Evolutionary conservation across 1,140 invertebrate genomes (phyloP), one percentile per base, ranked within the genome.

Genomic region (Eciton burchellii): DNA sequence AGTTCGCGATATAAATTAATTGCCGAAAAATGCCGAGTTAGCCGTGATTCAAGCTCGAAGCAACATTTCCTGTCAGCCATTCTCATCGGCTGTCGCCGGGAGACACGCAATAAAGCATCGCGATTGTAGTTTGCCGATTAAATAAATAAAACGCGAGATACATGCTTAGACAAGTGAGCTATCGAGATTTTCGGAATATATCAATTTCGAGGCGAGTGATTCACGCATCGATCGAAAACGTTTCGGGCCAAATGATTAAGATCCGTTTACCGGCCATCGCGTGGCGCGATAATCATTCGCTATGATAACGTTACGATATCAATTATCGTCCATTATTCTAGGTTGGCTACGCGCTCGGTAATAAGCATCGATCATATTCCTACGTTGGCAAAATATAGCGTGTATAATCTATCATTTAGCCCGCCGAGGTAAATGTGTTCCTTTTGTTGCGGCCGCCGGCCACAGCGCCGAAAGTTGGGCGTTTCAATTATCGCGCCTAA

Each of bases 401-500:
- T 6, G 57, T 62, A 82, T 59, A 63, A 71, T 72, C 77, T 81
- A 72, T 81, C 77, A 71, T 81, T 81, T 81, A 71, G 77, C 21
- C 57, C 21, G 16, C 45, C 45, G 35, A 73, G 70, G 43, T 60
- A 45, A 59, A 47, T 73, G 68, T 52, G 57, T 62, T 71, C 45
- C 77, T 73, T 73, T 72, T 63, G 77, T 73, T 79, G 49, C 35
- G 35, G 9, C 19, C 57, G 49, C 52, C 21, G 41, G 9, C 41
- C 70, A 29, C 71, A 21, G 35, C 52, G 47, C 35, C 54, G 19
- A 70, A 83, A 83, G 54, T 83, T 79, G 74, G 70, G 62, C 41
- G 12, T 83, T 83, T 81, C 82, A 68, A 83, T 83, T 83, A 88
- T 82, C 73, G 63, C 71, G 66, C 62, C 73, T 79, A 21, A 21